Evolutionary conservation across 2,888 invertebrate species (phyloP), one percentile per base, ranked within the genome.

Genomic region (Ochropleura leucogaster): DNA sequence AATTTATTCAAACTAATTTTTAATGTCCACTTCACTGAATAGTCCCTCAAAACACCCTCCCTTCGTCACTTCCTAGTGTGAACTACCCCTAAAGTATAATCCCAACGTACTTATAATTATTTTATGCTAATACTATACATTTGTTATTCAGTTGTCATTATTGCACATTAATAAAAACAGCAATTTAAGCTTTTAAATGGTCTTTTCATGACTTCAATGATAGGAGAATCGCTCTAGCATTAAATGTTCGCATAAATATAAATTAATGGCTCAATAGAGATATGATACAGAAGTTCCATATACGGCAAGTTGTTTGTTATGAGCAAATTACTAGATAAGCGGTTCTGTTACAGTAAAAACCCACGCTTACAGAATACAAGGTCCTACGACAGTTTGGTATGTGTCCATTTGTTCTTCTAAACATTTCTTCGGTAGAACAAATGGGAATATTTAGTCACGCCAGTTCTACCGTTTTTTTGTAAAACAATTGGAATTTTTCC

Each of bases 231-330:
- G 30, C 60, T 55, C 14, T 20, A 44, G 49, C 55, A 42, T 47
- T 68, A 64, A 86, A 71, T 70, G 62, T 46, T 55, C 60, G 18
- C 70, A 67, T 73, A 65, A 74, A 77, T 55, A 78, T 76, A 73
- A 78, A 72, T 66, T 67, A 65, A 68, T 47, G 55, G 5, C 20
- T 59, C 8, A 60, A 60, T 64, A 46, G 4, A 68, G 46, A 70
- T 53, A 59, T 1, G 2, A 55, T 4, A 12, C 67, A 74, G 83
- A 73, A 81, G 74, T 30, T n/a, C 20, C 20, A 51, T 59, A 12
- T 20, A 64, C 1, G 62, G 63, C 20, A 71, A 46, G 12, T 74
- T 44, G 47, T 74, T 78, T 60, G 59, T 60, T 63, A 20, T n/a
- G 42, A 72, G 59, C n/a, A 64, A n/a, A 72, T 60, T 20, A 64